Evolutionary conservation across 2,888 invertebrate species (phyloP).

Genomic region (Drosophila leonis): DNA sequence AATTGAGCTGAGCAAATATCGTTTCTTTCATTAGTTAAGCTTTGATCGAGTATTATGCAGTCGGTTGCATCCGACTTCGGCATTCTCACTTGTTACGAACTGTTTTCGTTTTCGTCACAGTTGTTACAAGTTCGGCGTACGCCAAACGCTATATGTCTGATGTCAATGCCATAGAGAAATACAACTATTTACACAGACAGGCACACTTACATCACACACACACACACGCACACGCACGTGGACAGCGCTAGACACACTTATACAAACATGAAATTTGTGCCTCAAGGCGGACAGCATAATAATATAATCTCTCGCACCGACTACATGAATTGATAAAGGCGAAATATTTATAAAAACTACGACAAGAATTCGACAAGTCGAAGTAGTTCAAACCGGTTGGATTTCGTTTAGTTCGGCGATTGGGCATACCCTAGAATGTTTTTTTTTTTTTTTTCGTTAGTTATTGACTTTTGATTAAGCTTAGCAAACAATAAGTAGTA

Average conservation of each 20-base stretch:
- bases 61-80: not conserved
- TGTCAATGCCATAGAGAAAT: constrained; percentile 18
- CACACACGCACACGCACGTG: not conserved
- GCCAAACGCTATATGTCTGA: constrained; percentile 30
- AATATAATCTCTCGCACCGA: constrained; percentile 37
- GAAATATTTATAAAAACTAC: constrained; percentile 35
- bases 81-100: constrained; percentile 1
- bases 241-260: constrained; percentile 8
- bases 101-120: constrained; percentile 26
- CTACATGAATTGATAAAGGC: constrained; percentile 37
- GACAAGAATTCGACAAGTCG: constrained; percentile 22
- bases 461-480: not conserved
- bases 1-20: not conserved
- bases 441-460: not conserved
- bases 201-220: constrained; percentile 2
- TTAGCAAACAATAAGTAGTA: not conserved
- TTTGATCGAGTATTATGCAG: not conserved
- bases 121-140: constrained; percentile 34
- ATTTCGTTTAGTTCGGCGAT: constrained; percentile 27
- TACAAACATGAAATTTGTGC: constrained; percentile 10
- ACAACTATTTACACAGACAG: constrained; percentile 28
- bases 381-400: constrained; percentile 47
- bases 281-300: constrained; percentile 45
- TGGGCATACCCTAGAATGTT: constrained; percentile 4
- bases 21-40: not conserved